These are phyloP conservation scores for Acanthisitta chloris DNA, from an alignment of 2,113 vertebrate species.

Conservation along the genomic window DNA sequence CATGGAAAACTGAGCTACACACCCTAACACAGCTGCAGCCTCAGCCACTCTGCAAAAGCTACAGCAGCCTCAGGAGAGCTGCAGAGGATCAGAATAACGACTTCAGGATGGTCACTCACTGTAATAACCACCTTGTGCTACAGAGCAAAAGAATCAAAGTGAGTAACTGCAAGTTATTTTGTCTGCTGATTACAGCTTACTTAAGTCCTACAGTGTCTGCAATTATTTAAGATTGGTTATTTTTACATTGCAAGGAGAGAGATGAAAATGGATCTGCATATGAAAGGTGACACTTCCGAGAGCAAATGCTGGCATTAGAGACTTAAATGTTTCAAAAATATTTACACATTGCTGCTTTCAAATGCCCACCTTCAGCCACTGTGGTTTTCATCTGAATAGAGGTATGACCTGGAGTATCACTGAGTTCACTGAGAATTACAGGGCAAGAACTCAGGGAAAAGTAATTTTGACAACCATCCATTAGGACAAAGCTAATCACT, in stretches of 20 bases:
- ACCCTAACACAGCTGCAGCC: not conserved
- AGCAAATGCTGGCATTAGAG: not conserved
- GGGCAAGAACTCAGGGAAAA: not conserved
- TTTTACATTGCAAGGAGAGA: not conserved
- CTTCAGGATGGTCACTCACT: not conserved
- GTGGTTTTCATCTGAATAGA: not conserved
- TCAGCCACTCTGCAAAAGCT: not conserved
- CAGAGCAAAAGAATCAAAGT: not conserved
- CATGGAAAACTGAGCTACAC: not conserved
- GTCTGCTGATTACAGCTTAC: not conserved
- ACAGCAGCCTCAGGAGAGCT: not conserved
- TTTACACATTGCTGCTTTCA: not conserved
- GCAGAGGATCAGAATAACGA: not conserved
- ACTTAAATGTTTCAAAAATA: not conserved
- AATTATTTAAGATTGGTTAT: not conserved
- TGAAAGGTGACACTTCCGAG: not conserved
- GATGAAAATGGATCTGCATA: not conserved
- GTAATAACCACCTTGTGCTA: not conserved
- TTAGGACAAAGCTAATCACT: not conserved
- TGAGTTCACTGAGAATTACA: not conserved
- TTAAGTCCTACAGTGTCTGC: not conserved
- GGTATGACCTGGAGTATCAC: not conserved
- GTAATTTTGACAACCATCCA: not conserved
- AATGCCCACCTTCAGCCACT: not conserved
- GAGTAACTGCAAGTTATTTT: not conserved